A percentile compares a stretch with the other conserved stretches of the same genome.
Evolutionary conservation across 2,888 invertebrate genomes (phyloP).

Genomic region (Macrostomum cliftonense): DNA sequence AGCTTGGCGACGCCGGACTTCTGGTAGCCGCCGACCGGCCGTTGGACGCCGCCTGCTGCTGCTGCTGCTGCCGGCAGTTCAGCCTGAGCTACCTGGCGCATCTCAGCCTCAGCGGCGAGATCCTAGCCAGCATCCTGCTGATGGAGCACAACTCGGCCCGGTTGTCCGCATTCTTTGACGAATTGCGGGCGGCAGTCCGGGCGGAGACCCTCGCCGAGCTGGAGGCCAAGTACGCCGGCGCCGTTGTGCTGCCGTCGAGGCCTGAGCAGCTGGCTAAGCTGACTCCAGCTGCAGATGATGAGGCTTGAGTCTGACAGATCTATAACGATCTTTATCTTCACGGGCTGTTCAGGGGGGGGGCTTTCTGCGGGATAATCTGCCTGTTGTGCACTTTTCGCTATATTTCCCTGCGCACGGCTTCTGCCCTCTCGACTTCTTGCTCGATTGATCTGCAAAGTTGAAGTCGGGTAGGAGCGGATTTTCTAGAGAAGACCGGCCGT

Average conservation of each 20-base stretch:
- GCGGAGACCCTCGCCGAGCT: not conserved
- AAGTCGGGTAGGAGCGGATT: no score
- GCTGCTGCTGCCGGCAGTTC: not conserved
- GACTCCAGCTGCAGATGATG: no score
- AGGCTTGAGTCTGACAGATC: no score
- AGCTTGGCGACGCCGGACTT: not conserved
- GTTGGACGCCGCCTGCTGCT: not conserved
- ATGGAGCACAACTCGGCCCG: slow-evolving; percentile 1
- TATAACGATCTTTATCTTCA: no score
- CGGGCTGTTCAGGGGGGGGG: no score
- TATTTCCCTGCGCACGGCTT: no score
- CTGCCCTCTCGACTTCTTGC: no score
- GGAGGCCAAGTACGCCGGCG: not conserved
- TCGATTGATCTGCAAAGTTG: no score
- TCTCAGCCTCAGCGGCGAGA: not conserved
- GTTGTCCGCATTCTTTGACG: not conserved
- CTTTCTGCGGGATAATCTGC: no score
- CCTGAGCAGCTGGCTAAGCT: no score
- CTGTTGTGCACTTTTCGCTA: no score
- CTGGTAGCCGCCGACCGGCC: not conserved
- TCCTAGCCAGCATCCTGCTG: not conserved
- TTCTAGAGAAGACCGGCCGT: no score
- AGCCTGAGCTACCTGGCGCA: not conserved
- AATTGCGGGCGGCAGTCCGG: not conserved
- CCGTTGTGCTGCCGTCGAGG: not conserved